Percentiles rank a stretch among this genome's conserved stretches.
phyloP scores from a whole-genome alignment of 2,888 invertebrate species.

The Nymphalis polychloros region DNA sequence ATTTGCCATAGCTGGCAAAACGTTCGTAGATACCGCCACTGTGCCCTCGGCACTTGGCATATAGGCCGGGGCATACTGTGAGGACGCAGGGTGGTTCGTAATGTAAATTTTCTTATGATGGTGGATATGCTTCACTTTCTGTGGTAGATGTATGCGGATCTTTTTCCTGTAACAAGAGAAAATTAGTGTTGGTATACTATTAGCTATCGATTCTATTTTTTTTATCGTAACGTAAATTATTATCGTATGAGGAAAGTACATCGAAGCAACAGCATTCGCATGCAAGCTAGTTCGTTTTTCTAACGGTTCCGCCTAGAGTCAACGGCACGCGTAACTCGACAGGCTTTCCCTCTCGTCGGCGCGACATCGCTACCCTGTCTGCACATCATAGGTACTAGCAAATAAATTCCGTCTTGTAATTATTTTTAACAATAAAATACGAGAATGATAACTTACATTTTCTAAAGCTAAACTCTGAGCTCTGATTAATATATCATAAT shows the following conservation, averaged over 20 bases:
- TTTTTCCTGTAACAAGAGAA: constrained; percentile 79
- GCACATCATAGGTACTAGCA: constrained; percentile 54
- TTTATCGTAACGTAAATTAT: constrained; percentile 13
- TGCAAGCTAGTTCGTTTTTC: constrained; percentile 52
- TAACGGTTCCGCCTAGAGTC: constrained; percentile 68
- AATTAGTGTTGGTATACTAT: constrained; percentile 52
- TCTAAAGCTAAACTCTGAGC: constrained; percentile 47
- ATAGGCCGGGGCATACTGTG: constrained; percentile 75
- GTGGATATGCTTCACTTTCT: constrained; percentile 80
- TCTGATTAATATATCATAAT: constrained; percentile 45
- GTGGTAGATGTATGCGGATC: constrained; percentile 81
- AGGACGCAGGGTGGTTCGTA: constrained; percentile 73
- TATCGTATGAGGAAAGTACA: constrained; percentile 33
- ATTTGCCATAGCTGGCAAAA: constrained; percentile 61
- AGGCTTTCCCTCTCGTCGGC: constrained; percentile 68
- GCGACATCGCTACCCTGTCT: constrained; percentile 49
- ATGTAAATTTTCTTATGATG: constrained; percentile 80
- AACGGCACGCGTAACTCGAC: constrained; percentile 69
- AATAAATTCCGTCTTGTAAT: constrained; percentile 47
- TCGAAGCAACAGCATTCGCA: constrained; percentile 53
- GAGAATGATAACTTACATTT: constrained; percentile 54
- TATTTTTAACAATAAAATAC: constrained; percentile 42
- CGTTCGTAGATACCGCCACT: constrained; percentile 64
- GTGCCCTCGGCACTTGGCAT: constrained; percentile 71
- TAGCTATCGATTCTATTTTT: not conserved